Base-by-base conservation (phyloP, 2,113 vertebrate species). In the Murina feae region DNA sequence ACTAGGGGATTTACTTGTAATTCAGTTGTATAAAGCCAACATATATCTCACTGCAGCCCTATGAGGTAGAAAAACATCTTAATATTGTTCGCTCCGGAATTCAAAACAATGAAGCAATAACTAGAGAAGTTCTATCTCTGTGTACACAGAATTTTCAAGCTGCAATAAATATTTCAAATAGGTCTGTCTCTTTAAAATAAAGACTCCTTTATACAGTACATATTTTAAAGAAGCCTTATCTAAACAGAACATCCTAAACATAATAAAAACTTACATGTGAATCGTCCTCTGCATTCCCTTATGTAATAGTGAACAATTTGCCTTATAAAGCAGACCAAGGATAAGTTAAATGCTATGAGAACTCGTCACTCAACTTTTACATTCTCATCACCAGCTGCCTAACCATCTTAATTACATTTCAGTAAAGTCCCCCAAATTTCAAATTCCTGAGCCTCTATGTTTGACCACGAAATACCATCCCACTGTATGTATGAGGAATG, bases 1-100 rank as follows among this genome's bases (percentile, higher is more conserved):
- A 65, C 89, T 90, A 82, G 76, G n/a, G 78, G 78, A 95, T 95
- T 95, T 92, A 68, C 85, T 93, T 89, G 37, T 92, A 95, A 97
- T 92, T 96, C 75, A 82, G 91, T 95, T 79, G 79, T 55, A 83
- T 65, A 96, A 97, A 96, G 83, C 91, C 91, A 66, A 63, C 68
- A 53, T 53, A 42, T 86, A 83, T 23, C 69, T 88, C 66, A 79
- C 78, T 69, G 55, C 63, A 84, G 51, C 42, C 49, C 25, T 85
- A 21, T 14, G 55, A 91, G 68, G 78, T n/a, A 84, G 93, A 66
- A 95, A 72, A 90, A 78, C 39, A 88, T 79, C 72, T 90, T 92
- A 93, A 81, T 78, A 85, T 25, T 60, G 9, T 68, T 89, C 30
- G 58, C n/a, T 87, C 32, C 42, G 14, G 35, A 17, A 69, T 81